phyloP scores from a whole-genome alignment of 1,140 invertebrate genomes.

The Drosophila equinoxialis region DNA sequence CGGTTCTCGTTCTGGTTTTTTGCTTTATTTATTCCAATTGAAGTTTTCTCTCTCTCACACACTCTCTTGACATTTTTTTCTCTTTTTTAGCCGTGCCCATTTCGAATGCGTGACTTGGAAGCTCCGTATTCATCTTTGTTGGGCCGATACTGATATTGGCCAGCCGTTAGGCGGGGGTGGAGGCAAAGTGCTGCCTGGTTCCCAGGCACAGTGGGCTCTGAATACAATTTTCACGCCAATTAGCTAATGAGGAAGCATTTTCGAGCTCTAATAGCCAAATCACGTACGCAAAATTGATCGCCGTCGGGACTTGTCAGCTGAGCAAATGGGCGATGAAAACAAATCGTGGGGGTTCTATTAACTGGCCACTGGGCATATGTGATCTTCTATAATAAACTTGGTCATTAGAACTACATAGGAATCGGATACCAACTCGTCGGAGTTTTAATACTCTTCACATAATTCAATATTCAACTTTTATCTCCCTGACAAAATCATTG shows the following conservation, averaged over 20 bases:
- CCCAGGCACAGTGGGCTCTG: conserved; percentile 62
- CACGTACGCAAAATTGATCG: conserved; percentile 63
- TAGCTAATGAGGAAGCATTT: conserved; percentile 74
- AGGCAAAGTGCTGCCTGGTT: conserved; percentile 30
- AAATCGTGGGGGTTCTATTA: conserved; percentile 64
- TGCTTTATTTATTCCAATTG: conserved; percentile 56
- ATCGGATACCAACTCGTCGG: background rate
- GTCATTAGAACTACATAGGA: background rate
- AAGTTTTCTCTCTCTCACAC: conserved; percentile 26
- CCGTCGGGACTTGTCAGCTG: conserved; percentile 41
- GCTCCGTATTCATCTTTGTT: conserved; percentile 34
- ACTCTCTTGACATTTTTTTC: conserved; percentile 31
- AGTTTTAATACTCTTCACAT: background rate
- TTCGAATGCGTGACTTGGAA: conserved; percentile 75
- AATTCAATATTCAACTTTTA: too few species aligned
- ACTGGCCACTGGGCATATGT: conserved; percentile 5
- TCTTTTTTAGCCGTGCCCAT: conserved; percentile 71
- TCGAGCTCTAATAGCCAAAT: conserved; percentile 46
- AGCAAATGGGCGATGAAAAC: conserved; percentile 40
- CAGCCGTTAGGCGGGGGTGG: conserved; percentile 21
- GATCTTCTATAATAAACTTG: background rate
- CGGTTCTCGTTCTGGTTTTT: conserved; percentile 61
- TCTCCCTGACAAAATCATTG: background rate
- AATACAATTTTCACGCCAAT: conserved; percentile 68
- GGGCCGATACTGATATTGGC: conserved; percentile 42